Percentiles rank a stretch among this genome's conserved stretches.
Evolutionary conservation across 1,140 invertebrate species (phyloP).

Genomic region (Calycopis cecrops): DNA sequence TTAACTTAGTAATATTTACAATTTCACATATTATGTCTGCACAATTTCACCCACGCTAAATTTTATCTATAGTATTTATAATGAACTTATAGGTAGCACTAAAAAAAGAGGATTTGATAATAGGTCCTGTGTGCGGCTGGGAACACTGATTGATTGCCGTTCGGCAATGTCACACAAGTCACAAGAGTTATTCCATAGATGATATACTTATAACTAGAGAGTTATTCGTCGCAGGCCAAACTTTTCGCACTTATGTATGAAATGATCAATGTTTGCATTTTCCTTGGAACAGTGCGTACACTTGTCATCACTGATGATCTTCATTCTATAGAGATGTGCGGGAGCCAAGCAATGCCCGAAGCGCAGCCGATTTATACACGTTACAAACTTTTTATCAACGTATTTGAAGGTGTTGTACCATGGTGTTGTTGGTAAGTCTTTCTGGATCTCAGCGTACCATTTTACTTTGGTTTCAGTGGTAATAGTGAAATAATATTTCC

Average conservation of each 20-base stretch:
- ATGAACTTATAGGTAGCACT: no score
- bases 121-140: not conserved
- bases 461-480: slow-evolving; percentile 11
- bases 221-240: not conserved
- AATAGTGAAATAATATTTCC: not conserved
- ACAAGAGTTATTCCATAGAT: no score
- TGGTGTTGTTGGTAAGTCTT: not conserved
- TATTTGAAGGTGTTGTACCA: slow-evolving; percentile 9
- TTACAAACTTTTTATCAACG: slow-evolving; percentile 7
- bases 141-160: not conserved
- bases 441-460: slow-evolving; percentile 16
- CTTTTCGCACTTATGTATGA: not conserved
- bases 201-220: no score
- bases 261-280: not conserved
- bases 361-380: slow-evolving; percentile 13
- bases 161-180: not conserved
- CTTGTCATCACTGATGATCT: not conserved
- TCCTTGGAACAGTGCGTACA: not conserved
- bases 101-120: not conserved
- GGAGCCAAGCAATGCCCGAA: slow-evolving; percentile 14
- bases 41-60: no score
- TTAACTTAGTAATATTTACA: no score
- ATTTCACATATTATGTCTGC: no score
- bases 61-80: no score
- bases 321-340: not conserved